Conservation (phyloP, 2,888 invertebrate genomes). For the Hemicrepidius hirtus region DNA sequence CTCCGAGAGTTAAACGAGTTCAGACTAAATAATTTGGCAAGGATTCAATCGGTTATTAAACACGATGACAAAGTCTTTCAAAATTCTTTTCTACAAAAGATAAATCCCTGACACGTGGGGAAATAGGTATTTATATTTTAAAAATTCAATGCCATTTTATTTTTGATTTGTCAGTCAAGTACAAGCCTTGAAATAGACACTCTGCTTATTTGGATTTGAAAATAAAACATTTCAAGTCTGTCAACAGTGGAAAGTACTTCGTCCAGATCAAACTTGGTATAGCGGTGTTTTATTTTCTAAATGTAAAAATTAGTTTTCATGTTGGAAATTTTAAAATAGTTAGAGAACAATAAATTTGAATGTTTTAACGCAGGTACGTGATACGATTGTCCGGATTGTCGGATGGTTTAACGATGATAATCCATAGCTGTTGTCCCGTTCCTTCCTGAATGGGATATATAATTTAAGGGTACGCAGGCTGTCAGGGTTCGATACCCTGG, state of each 20-base stretch:
- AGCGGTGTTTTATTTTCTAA: too few relatives aligned
- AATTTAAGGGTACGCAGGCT: constrained; percentile 47
- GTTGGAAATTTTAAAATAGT: too few relatives aligned
- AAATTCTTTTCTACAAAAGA: constrained; percentile 19
- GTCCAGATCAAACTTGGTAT: too few relatives aligned
- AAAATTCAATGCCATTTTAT: constrained; percentile 41
- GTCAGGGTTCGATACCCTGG: constrained; percentile 56
- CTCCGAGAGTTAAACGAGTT: background rate
- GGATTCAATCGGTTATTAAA: constrained; percentile 27
- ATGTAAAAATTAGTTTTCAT: too few relatives aligned
- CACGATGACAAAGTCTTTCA: constrained; percentile 35
- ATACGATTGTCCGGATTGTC: background rate
- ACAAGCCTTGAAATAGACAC: constrained; percentile 18
- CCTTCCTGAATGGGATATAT: constrained; percentile 41
- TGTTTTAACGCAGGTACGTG: background rate
- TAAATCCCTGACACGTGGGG: constrained; percentile 24
- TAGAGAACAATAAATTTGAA: too few relatives aligned
- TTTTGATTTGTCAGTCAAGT: constrained; percentile 33
- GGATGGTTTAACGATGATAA: constrained; percentile 17
- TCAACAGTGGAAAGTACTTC: too few relatives aligned
- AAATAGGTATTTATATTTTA: constrained; percentile 29
- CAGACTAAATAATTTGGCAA: constrained; percentile 30
- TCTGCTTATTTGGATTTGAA: background rate
- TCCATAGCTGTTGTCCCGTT: constrained; percentile 27
- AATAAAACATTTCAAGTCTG: too few relatives aligned